phyloP scores from a whole-genome alignment of 2,797 vertebrate species.

The Melanotaenia trifasciata region DNA sequence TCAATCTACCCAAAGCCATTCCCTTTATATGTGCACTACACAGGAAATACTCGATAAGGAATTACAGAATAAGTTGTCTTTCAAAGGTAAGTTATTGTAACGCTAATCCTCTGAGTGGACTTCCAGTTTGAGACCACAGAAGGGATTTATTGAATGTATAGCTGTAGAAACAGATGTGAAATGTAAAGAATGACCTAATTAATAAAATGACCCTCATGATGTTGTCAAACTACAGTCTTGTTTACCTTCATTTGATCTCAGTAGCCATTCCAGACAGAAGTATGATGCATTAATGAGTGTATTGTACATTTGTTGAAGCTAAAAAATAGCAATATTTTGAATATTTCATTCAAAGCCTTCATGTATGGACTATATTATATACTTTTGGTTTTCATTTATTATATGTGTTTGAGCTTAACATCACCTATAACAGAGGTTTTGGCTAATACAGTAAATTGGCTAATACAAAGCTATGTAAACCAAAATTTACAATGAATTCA shows the following conservation, averaged over 20 bases:
- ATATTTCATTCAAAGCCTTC: no score
- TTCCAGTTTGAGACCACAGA: conserved; percentile 29
- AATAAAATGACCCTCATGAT: conserved; percentile 78
- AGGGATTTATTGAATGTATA: conserved; percentile 74
- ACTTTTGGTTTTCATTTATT: no score
- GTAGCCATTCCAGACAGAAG: background rate
- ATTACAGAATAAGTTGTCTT: conserved; percentile 28
- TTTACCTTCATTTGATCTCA: conserved; percentile 29
- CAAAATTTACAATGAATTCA: no score
- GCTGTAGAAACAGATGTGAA: conserved; percentile 48
- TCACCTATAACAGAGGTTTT: no score
- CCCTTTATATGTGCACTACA: conserved; percentile 52
- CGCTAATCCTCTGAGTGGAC: conserved; percentile 38
- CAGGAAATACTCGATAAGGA: conserved; percentile 30
- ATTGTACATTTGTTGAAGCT: background rate
- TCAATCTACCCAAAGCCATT: conserved; percentile 52
- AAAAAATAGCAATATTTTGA: no score
- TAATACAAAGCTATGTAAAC: no score
- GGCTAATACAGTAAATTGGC: no score
- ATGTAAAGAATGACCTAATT: conserved; percentile 64
- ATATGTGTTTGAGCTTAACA: no score
- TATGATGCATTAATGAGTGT: background rate
- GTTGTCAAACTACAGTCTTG: conserved; percentile 61
- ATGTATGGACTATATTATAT: no score
- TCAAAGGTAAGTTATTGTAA: conserved; percentile 33